Percentiles rank a stretch among this genome's conserved stretches.
Evolutionary conservation across 2,797 vertebrate species (phyloP).

Genomic region (Semaprochilodus insignis): DNA sequence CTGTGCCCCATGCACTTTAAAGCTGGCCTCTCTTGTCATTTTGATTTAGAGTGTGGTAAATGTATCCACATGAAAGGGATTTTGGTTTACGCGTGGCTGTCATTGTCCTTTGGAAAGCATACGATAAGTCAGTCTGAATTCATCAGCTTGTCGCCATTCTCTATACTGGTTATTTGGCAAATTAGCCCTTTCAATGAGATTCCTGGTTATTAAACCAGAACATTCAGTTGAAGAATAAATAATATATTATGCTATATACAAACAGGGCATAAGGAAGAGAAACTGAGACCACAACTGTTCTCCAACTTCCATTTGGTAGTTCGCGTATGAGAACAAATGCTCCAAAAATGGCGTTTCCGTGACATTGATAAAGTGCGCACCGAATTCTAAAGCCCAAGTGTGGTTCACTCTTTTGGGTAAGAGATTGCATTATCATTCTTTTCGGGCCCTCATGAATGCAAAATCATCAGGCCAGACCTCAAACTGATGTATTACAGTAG

Average conservation of each 20-base stretch:
- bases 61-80: constrained; percentile 48
- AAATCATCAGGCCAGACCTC: constrained; percentile 24
- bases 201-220: background rate
- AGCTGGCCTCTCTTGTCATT: constrained; percentile 48
- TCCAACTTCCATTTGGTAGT: background rate
- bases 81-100: constrained; percentile 34
- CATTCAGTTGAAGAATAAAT: background rate
- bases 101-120: constrained; percentile 34
- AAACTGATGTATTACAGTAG: constrained; percentile 41
- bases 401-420: constrained; percentile 10
- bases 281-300: background rate
- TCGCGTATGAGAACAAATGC: background rate
- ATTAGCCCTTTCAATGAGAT: background rate
- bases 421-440: constrained; percentile 22
- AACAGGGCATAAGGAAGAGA: background rate
- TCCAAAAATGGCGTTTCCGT: background rate
- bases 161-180: constrained; percentile 24
- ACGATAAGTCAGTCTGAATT: constrained; percentile 39
- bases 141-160: background rate
- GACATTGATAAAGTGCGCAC: constrained; percentile 16
- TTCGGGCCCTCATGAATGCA: constrained; percentile 3
- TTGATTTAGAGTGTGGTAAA: constrained; percentile 53
- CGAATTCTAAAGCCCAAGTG: background rate
- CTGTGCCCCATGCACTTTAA: constrained; percentile 42
- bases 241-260: background rate